These are phyloP conservation scores for Rhagologus leucostigma DNA, from an alignment of 2,113 vertebrate genomes.

Conservation along the genomic window DNA sequence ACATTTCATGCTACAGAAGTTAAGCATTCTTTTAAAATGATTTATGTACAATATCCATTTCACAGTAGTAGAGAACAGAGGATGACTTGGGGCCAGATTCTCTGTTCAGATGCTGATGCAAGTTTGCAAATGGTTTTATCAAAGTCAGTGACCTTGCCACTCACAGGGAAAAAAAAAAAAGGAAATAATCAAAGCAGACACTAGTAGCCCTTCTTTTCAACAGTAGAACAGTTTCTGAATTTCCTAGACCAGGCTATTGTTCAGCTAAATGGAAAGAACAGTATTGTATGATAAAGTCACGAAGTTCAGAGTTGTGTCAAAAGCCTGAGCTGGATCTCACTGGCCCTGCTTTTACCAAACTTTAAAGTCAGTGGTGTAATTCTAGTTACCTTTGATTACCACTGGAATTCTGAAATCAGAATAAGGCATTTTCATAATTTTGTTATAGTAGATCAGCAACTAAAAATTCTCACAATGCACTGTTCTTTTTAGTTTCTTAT, in stretches of 20 bases:
- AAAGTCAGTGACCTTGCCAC: not conserved
- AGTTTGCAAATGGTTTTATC: slow-evolving; percentile 1
- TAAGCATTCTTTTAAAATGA: slow-evolving; percentile 23
- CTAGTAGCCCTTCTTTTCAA: not conserved
- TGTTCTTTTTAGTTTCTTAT: not conserved
- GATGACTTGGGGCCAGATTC: not conserved
- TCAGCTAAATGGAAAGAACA: not conserved
- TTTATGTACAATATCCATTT: slow-evolving; percentile 12
- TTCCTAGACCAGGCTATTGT: not conserved
- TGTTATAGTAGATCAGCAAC: not conserved
- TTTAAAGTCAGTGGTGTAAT: not conserved
- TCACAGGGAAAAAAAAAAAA: not conserved
- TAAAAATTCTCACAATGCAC: not conserved
- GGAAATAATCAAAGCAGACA: not conserved
- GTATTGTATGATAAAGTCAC: not conserved
- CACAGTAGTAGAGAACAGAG: not conserved
- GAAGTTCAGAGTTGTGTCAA: not conserved
- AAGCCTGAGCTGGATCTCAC: not conserved
- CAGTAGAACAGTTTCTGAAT: not conserved
- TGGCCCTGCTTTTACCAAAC: not conserved
- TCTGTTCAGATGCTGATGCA: not conserved
- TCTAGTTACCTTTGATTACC: not conserved
- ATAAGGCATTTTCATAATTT: not conserved
- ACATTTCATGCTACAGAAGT: slow-evolving; percentile 7
- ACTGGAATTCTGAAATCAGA: not conserved